Conservation (phyloP, 2,113 vertebrate genomes). For the Marmota flaviventris region DNA sequence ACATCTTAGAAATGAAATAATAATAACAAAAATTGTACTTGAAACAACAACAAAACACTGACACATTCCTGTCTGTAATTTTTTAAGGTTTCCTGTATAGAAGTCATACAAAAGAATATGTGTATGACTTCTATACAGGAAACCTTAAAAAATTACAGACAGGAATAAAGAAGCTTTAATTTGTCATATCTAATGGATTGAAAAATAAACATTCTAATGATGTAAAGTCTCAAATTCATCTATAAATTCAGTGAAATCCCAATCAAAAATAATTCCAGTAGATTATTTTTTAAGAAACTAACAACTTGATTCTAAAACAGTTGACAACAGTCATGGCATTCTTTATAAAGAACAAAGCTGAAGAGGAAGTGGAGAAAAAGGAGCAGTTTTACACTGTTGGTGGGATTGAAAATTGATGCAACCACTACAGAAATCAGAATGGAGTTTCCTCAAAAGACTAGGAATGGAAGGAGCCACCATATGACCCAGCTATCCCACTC, state of each 20-base stretch:
- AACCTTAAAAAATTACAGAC: neutral
- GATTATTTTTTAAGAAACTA: conserved; percentile 44
- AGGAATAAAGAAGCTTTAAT: neutral
- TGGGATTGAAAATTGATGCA: too few species aligned
- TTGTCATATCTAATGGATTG: neutral
- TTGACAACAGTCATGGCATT: neutral
- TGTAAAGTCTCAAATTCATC: neutral
- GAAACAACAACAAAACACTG: neutral
- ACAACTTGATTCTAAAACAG: conserved; percentile 29
- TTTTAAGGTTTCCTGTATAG: too few species aligned
- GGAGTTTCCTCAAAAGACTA: too few species aligned
- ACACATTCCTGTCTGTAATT: neutral
- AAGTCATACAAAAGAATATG: neutral
- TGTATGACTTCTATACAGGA: neutral
- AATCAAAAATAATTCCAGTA: neutral
- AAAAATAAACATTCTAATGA: conserved; percentile 17
- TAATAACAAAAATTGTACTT: too few species aligned
- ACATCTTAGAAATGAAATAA: neutral
- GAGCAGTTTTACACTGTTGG: too few species aligned
- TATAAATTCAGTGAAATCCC: neutral
- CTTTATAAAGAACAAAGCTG: neutral
- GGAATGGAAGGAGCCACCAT: too few species aligned
- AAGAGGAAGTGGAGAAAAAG: too few species aligned
- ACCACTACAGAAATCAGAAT: too few species aligned
- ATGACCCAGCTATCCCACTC: too few species aligned